A percentile compares a stretch with the other conserved stretches of the same genome.
phyloP scores from a whole-genome alignment of 1,140 invertebrate genomes.

The Dendrolimus punctatus region DNA sequence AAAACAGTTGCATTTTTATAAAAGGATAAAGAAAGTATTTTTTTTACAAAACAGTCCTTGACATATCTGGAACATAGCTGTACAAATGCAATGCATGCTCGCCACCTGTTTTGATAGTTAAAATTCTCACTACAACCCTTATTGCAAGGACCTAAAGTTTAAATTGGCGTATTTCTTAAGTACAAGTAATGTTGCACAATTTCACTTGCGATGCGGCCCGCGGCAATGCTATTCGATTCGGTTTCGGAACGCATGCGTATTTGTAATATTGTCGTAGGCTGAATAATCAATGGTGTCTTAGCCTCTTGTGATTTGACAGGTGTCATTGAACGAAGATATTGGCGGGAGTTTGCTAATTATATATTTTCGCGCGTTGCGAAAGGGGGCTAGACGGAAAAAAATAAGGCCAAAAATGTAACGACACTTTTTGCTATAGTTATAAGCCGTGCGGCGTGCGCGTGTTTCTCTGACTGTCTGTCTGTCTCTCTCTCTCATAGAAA shows the following conservation, averaged over 20 bases:
- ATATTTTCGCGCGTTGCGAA: too few species aligned
- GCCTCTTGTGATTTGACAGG: conserved; percentile 30
- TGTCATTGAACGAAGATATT: conserved; percentile 22
- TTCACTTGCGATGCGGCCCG: conserved; percentile 43
- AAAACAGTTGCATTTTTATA: too few species aligned
- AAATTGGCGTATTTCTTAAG: conserved; percentile 9
- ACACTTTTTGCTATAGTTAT: too few species aligned
- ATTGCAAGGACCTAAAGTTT: conserved; percentile 9
- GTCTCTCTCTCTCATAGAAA: too few species aligned
- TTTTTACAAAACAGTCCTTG: conserved; percentile 55
- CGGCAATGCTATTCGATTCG: conserved; percentile 46
- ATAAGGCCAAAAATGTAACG: too few species aligned
- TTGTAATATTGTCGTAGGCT: conserved; percentile 5
- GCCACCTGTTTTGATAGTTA: not conserved
- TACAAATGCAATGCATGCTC: conserved; percentile 33
- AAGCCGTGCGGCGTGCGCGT: too few species aligned
- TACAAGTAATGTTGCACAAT: conserved; percentile 14
- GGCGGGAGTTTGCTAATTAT: conserved; percentile 17
- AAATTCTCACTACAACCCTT: conserved; percentile 8
- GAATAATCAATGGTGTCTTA: conserved; percentile 6
- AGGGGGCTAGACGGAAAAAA: too few species aligned
- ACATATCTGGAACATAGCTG: conserved; percentile 53
- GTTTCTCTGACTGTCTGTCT: too few species aligned
- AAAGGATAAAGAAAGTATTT: conserved; percentile 36
- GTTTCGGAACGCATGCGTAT: conserved; percentile 19